phyloP scores from a whole-genome alignment of 2,888 invertebrate genomes.

The Phaonia tiefii region DNA sequence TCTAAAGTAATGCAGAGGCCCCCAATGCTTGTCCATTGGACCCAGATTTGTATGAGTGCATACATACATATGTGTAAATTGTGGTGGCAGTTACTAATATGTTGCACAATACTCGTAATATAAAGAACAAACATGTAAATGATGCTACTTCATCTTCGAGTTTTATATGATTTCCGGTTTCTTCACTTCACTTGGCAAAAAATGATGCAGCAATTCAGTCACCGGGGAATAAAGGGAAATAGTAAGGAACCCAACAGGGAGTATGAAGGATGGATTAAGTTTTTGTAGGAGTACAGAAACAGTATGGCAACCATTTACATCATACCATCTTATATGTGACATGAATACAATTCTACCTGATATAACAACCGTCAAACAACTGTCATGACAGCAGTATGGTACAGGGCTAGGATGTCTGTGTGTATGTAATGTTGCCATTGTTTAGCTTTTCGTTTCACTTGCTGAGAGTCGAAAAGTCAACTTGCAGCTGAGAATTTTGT shows the following conservation, averaged over 20 bases:
- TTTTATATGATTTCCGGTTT: conserved; percentile 55
- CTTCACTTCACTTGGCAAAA: conserved; percentile 37
- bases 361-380: conserved; percentile 23
- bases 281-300: too few relatives aligned
- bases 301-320: too few relatives aligned
- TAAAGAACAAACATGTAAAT: conserved; percentile 36
- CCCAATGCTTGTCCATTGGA: neutral
- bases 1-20: neutral
- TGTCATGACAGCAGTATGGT: conserved; percentile 9
- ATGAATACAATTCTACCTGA: neutral
- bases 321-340: neutral
- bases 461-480: neutral
- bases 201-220: neutral
- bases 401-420: neutral
- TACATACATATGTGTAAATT: neutral
- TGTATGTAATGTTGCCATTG: conserved; percentile 15
- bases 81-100: neutral
- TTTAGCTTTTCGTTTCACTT: conserved; percentile 37
- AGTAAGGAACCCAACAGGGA: neutral
- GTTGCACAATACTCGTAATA: neutral
- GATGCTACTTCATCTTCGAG: conserved; percentile 44
- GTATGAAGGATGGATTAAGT: neutral
- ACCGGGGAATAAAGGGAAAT: neutral
- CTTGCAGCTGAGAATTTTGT: conserved; percentile 8
- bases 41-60: too few relatives aligned